Conservation (phyloP, 2,113 vertebrate genomes). For the Fregetta grallaria region DNA sequence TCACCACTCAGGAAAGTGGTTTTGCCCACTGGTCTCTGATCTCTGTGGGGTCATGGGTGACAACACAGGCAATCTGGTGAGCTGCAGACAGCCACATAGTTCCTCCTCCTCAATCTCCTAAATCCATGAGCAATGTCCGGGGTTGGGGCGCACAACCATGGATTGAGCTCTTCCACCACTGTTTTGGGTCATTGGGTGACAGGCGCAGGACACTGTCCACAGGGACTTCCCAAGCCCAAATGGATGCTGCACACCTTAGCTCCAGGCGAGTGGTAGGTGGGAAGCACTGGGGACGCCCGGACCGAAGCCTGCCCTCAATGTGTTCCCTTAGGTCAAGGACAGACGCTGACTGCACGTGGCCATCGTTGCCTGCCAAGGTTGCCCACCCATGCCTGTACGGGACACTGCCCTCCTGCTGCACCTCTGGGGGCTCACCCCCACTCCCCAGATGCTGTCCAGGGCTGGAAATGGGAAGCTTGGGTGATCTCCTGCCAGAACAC, state of each 20-base stretch:
- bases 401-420: neutral
- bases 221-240: neutral
- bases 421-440: neutral
- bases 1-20: neutral
- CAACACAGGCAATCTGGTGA: neutral
- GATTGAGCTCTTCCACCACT: neutral
- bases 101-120: neutral
- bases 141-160: accelerated
- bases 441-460: neutral
- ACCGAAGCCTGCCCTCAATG: accelerated
- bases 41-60: neutral
- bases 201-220: neutral
- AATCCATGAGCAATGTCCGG: neutral
- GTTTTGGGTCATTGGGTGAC: neutral
- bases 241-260: neutral
- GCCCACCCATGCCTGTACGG: accelerated
- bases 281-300: neutral
- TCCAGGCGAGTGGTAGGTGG: neutral
- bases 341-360: accelerated
- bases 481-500: neutral
- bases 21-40: neutral
- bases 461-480: neutral
- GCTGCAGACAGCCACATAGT: neutral
- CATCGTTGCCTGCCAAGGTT: neutral
- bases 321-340: neutral